Conservation (phyloP, 2,888 invertebrate genomes). For the Macrophya alboannulata region DNA sequence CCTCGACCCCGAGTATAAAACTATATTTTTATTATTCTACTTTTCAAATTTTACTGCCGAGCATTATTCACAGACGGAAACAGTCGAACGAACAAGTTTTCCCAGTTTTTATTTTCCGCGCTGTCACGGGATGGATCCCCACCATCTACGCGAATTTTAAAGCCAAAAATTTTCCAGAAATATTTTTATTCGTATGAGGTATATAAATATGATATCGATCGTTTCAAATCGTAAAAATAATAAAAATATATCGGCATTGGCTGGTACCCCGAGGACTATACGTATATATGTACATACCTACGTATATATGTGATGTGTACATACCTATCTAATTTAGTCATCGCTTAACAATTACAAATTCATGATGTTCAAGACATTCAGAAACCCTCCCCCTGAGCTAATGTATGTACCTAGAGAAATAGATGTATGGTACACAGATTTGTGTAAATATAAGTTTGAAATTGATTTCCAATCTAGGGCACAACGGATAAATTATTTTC, state of each 20-base stretch:
- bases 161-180: not conserved
- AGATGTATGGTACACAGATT: not conserved
- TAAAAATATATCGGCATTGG: too few relatives aligned
- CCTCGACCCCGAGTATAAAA: constrained; percentile 10
- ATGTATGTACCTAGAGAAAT: not conserved
- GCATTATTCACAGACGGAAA: constrained; percentile 28
- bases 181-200: not conserved
- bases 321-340: not conserved
- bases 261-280: too few relatives aligned
- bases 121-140: not conserved
- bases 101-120: not conserved
- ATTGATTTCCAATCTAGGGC: constrained; percentile 35
- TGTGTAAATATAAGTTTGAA: not conserved
- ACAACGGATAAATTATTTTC: not conserved
- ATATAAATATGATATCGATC: not conserved
- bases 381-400: not conserved
- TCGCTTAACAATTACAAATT: not conserved
- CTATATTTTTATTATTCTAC: constrained; percentile 40
- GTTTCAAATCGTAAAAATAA: not conserved
- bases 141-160: not conserved
- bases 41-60: constrained; percentile 11
- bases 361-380: not conserved
- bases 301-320: not conserved
- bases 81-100: not conserved
- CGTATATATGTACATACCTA: too few relatives aligned